Evolutionary conservation across 2,113 vertebrate species (phyloP).

Genomic region (Entosphenus tridentatus): DNA sequence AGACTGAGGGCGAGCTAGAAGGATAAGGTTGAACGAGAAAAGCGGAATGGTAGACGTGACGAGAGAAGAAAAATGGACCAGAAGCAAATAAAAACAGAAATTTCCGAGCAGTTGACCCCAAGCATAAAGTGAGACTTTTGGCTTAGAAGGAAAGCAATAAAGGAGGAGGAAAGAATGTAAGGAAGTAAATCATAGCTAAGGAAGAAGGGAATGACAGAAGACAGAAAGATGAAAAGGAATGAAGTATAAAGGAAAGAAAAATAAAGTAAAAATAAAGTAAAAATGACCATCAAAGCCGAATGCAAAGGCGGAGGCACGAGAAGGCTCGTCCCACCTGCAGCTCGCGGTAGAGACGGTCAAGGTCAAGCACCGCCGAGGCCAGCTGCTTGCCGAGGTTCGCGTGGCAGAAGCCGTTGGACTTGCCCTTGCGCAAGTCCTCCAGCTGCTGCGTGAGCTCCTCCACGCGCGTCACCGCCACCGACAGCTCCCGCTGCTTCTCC

Average conservation of each 20-base stretch:
- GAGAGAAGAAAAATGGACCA: too few relatives aligned
- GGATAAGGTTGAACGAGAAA: too few relatives aligned
- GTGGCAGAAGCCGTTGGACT: slow-evolving; percentile 43
- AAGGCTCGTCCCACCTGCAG: slow-evolving; percentile 49
- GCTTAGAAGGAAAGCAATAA: too few relatives aligned
- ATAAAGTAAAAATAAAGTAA: too few relatives aligned
- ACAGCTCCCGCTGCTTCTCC: slow-evolving; percentile 80
- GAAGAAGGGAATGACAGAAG: background rate
- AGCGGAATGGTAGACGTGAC: too few relatives aligned
- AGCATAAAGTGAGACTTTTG: too few relatives aligned
- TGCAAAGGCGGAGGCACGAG: too few relatives aligned
- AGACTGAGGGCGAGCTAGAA: too few relatives aligned
- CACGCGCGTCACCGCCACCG: slow-evolving; percentile 61
- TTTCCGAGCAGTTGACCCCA: too few relatives aligned
- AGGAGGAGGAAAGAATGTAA: too few relatives aligned
- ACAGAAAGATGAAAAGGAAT: background rate
- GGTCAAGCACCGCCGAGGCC: slow-evolving; percentile 62
- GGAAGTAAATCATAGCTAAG: background rate
- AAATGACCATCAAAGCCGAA: too few relatives aligned
- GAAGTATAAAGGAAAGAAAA: background rate
- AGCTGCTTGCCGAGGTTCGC: slow-evolving; percentile 23
- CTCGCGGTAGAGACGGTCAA: slow-evolving; percentile 81
- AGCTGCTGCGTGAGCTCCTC: slow-evolving; percentile 78
- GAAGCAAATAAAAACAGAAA: too few relatives aligned
- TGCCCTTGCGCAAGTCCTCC: slow-evolving; percentile 71